Evolutionary conservation across 2,888 invertebrate genomes (phyloP).

Genomic region (Ethmia dodecea): DNA sequence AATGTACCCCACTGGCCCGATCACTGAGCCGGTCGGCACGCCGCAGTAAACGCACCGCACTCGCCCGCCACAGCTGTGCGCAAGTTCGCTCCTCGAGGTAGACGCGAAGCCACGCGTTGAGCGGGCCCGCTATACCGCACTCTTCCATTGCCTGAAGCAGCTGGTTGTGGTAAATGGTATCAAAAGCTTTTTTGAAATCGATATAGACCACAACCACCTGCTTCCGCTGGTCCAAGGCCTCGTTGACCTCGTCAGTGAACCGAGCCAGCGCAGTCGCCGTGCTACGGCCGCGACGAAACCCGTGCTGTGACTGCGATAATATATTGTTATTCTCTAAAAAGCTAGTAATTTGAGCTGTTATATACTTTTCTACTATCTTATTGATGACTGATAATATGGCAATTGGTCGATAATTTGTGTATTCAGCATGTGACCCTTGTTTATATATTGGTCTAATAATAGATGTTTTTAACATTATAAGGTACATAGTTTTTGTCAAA

Average conservation of each 20-base stretch:
- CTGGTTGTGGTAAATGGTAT: conserved; percentile 13
- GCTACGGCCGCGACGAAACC: conserved; percentile 8
- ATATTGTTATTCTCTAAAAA: conserved; percentile 9
- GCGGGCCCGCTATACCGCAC: conserved; percentile 15
- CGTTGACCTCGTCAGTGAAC: conserved; percentile 12
- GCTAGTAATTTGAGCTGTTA: conserved; percentile 6
- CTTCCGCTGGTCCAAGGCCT: conserved; percentile 3
- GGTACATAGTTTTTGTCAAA: neutral
- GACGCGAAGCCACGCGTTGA: conserved; percentile 9
- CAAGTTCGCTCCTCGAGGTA: conserved; percentile 9
- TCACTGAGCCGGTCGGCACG: conserved; percentile 20
- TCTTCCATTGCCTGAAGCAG: conserved; percentile 15
- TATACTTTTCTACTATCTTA: conserved; percentile 12
- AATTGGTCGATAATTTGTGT: neutral
- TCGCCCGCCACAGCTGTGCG: neutral
- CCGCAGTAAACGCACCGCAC: conserved; percentile 5
- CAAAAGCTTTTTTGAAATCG: conserved; percentile 19
- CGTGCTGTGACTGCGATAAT: conserved; percentile 10
- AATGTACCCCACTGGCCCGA: conserved; percentile 15
- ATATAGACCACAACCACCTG: conserved; percentile 11
- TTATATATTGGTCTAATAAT: neutral
- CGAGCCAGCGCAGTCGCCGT: conserved; percentile 7
- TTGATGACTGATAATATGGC: conserved; percentile 1
- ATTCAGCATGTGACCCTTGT: neutral
- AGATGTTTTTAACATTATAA: neutral